Evolutionary conservation across 1,140 invertebrate species (phyloP).

Genomic region (Drosophila ironensis): DNA sequence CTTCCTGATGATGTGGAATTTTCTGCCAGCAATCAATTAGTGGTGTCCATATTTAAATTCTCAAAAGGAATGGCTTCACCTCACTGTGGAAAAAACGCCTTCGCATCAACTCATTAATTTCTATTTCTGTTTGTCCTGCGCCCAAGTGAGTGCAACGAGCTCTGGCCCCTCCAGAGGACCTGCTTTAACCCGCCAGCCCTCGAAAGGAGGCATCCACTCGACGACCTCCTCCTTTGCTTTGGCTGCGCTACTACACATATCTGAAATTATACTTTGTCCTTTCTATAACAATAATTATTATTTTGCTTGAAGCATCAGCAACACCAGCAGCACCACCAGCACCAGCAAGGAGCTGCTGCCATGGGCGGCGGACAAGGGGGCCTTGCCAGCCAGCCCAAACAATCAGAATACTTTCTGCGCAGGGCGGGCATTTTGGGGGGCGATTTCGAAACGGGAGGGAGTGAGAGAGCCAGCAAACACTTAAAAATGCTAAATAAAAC

Average conservation of each 20-base stretch:
- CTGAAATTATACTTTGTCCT: slow-evolving; percentile 80
- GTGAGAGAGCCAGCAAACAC: slow-evolving; percentile 74
- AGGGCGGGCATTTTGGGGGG: background rate
- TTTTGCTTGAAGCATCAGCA: slow-evolving; percentile 75
- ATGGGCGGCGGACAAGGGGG: background rate
- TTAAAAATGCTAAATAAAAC: slow-evolving; percentile 81
- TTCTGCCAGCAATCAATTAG: too few species aligned
- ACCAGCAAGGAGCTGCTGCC: background rate
- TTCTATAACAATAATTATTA: slow-evolving; percentile 81
- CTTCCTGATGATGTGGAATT: too few species aligned
- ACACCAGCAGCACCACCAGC: too few species aligned
- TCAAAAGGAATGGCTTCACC: too few species aligned
- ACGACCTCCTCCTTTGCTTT: slow-evolving; percentile 16
- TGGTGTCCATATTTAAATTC: too few species aligned
- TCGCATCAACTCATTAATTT: slow-evolving; percentile 79
- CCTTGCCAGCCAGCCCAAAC: slow-evolving; percentile 16
- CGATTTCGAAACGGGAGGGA: slow-evolving; percentile 16
- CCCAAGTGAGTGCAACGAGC: slow-evolving; percentile 55
- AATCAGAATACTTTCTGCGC: slow-evolving; percentile 30
- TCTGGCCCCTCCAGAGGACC: slow-evolving; percentile 1
- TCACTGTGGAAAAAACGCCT: slow-evolving; percentile 30
- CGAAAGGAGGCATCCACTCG: background rate
- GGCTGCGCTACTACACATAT: slow-evolving; percentile 65
- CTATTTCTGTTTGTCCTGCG: slow-evolving; percentile 74
- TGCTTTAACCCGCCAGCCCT: background rate